Conservation (phyloP, 2,113 vertebrate genomes). For the Charadrius vociferus region DNA sequence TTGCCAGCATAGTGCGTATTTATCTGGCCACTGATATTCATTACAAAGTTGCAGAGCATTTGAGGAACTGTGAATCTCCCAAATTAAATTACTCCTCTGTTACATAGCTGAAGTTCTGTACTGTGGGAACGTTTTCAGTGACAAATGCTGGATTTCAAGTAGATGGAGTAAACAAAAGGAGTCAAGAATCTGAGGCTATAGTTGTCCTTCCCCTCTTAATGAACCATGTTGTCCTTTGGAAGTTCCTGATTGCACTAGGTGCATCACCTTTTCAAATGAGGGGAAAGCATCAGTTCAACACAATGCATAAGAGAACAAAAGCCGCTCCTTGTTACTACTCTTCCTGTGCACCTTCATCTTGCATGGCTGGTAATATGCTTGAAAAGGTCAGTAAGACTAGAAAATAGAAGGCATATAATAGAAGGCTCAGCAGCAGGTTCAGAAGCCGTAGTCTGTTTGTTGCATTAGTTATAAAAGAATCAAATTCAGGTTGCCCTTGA, state of each 20-base stretch:
- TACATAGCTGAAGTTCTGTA: background rate
- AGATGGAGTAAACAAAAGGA: background rate
- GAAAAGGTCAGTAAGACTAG: background rate
- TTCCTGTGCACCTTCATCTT: background rate
- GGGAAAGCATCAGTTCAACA: background rate
- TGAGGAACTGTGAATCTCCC: background rate
- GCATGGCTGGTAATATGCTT: background rate
- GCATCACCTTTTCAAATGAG: background rate
- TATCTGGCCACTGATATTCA: background rate
- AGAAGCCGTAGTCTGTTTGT: background rate
- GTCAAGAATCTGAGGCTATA: background rate
- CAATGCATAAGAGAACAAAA: background rate
- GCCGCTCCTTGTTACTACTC: background rate
- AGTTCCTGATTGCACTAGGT: background rate
- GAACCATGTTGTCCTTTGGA: background rate
- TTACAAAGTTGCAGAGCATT: background rate
- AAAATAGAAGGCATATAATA: background rate
- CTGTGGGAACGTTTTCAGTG: background rate
- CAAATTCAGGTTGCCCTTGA: background rate
- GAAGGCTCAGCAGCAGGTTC: background rate
- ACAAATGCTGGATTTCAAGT: background rate
- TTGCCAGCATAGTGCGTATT: background rate
- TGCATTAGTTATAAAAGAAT: background rate
- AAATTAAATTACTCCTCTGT: background rate
- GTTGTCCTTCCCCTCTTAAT: background rate